Evolutionary conservation across 2,797 vertebrate species (phyloP).

Genomic region (Mallotus villosus): DNA sequence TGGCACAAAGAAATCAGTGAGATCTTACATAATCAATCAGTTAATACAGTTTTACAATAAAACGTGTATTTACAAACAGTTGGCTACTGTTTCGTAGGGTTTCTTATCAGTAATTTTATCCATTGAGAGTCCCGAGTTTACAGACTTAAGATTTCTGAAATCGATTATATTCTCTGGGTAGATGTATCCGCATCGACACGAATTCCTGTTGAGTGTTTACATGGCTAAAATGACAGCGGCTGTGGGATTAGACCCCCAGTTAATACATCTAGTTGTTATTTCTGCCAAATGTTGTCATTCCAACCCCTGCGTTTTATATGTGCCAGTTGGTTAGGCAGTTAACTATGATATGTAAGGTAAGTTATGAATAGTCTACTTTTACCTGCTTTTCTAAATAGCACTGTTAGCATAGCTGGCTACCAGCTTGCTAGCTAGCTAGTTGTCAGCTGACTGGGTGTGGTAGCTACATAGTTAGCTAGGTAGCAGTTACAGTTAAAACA

Average conservation of each 20-base stretch:
- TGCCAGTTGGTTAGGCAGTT: background rate
- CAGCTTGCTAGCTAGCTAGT: background rate
- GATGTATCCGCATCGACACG: background rate
- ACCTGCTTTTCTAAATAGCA: background rate
- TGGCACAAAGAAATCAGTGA: background rate
- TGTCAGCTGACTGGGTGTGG: background rate
- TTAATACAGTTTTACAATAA: background rate
- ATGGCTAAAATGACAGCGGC: background rate
- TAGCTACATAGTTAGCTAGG: background rate
- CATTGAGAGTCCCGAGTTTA: too few relatives aligned
- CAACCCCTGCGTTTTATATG: background rate
- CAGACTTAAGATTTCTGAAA: background rate
- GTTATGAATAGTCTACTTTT: background rate
- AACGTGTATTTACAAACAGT: background rate
- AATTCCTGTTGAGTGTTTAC: slow-evolving; percentile 4
- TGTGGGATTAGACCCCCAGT: background rate
- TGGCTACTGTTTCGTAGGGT: too few relatives aligned
- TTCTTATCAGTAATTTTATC: background rate
- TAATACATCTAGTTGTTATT: background rate
- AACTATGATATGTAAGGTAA: slow-evolving; percentile 3
- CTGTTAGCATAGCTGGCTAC: background rate
- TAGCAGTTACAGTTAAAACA: background rate
- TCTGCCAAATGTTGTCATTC: background rate
- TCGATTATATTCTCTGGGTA: slow-evolving; percentile 6
- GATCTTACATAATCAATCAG: background rate